phyloP scores from a whole-genome alignment of 2,888 invertebrate genomes.

The Acleris sparsana region DNA sequence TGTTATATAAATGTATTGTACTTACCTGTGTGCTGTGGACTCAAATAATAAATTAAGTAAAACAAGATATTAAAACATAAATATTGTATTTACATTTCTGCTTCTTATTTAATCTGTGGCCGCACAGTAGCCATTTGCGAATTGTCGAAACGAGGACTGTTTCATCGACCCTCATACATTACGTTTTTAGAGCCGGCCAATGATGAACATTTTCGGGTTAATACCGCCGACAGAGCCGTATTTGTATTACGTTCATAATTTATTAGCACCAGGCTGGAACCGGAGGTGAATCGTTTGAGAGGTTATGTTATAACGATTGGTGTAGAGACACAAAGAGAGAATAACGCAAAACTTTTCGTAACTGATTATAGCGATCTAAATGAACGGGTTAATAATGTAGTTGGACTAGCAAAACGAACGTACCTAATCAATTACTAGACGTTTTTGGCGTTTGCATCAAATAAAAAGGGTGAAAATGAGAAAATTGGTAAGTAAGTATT shows the following conservation, averaged over 20 bases:
- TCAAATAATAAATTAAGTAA: no score
- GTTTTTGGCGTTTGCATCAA: no score
- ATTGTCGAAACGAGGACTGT: slow-evolving; percentile 26
- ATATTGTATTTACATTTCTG: slow-evolving; percentile 6
- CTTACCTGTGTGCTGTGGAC: no score
- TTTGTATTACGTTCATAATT: slow-evolving; percentile 33
- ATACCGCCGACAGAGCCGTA: slow-evolving; percentile 32
- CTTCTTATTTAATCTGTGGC: slow-evolving; percentile 6
- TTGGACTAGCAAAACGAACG: no score
- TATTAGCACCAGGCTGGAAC: slow-evolving; percentile 20
- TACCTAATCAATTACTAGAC: no score
- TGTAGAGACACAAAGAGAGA: not conserved
- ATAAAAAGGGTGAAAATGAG: no score
- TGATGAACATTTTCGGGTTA: slow-evolving; percentile 35
- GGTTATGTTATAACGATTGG: slow-evolving; percentile 31
- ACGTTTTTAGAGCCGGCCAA: slow-evolving; percentile 34
- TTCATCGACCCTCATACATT: slow-evolving; percentile 30
- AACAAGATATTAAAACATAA: not conserved
- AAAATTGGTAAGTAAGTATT: no score
- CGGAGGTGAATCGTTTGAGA: slow-evolving; percentile 24
- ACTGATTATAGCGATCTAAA: no score
- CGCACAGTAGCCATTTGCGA: slow-evolving; percentile 28
- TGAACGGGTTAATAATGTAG: no score
- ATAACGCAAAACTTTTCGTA: not conserved
- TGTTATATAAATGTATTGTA: no score